A percentile compares a stretch with the other conserved stretches of the same genome.
Evolutionary conservation across 2,888 invertebrate genomes (phyloP).

Genomic region (Protodeltote pygarga): DNA sequence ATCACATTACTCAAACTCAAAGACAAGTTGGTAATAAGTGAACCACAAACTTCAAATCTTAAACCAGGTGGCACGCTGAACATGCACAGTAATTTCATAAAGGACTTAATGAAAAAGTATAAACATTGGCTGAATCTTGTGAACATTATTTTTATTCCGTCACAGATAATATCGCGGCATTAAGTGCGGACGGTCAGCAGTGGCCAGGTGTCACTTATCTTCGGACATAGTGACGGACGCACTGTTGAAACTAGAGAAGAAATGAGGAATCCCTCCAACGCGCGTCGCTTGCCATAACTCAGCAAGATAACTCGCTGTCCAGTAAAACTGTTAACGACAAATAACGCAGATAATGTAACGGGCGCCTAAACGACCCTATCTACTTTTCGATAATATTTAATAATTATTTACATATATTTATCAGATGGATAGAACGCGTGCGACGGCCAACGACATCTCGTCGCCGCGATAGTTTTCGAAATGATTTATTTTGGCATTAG

Average conservation of each 20-base stretch:
- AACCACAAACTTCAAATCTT: neutral
- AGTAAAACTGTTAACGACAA: conserved; percentile 82
- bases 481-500: conserved; percentile 67
- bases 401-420: conserved; percentile 84
- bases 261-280: conserved; percentile 62
- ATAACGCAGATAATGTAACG: conserved; percentile 82
- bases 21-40: conserved; percentile 10
- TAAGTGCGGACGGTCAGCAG: conserved; percentile 45
- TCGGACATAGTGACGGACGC: conserved; percentile 58
- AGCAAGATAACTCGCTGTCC: conserved; percentile 76
- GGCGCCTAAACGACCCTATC: conserved; percentile 83
- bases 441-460: conserved; percentile 64
- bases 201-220: conserved; percentile 65
- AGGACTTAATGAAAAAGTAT: conserved; percentile 31
- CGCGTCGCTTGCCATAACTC: conserved; percentile 75
- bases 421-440: conserved; percentile 79
- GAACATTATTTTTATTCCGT: conserved; percentile 43
- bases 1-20: conserved; percentile 35
- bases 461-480: conserved; percentile 62
- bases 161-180: conserved; percentile 49
- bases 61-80: neutral
- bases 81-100: conserved; percentile 7
- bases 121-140: conserved; percentile 35
- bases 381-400: conserved; percentile 82
- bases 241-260: conserved; percentile 73